Base-by-base conservation (phyloP, 1,140 invertebrate genomes). In the Drosophila neocordata region DNA sequence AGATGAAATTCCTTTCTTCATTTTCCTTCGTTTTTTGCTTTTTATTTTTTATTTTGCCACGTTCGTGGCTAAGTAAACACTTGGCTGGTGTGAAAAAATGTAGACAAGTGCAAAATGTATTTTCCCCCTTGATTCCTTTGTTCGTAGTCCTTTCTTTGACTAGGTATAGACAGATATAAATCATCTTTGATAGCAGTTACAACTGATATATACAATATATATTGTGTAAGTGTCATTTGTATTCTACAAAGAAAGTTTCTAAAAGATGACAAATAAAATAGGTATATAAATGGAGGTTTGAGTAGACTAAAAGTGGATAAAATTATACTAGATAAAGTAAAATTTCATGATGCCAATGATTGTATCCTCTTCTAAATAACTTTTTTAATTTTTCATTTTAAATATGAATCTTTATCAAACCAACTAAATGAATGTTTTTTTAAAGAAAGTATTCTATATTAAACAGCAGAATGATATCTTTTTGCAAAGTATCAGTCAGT, bases 101-200 rank as follows among this genome's bases (percentile, higher is more conserved):
- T 69, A 59, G 73, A 76, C 73, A 76, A 76, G 73, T 76, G 73
- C 75, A 59, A 77, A 77, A 48, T 76, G 63, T 69, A 77, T 77
- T 69, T 65, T 77, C 66, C 38, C 35, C 38, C 35, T 13, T 69
- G 31, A 48, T 48, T 48, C 41, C 15, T 20, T 9, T n/a, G n/a
- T n/a, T 48, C 20, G 18, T 4, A 8, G 15, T 48, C 15, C 41
- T 48, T 48, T 18, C 8, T 4, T 6, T 7, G 38, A 15, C 27
- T 41, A 15, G 12, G 13, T 41, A 41, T 11, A 48, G 13, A 11
- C 38, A 48, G n/a, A 18, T 7, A 18, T 48, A 48, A 48, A 48
- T 48, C 41, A 48, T 48, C 8, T 48, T 48, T 48, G 15, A 48
- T 48, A 48, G 41, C 11, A 38, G 15, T 20, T 48, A 48, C 41